Evolutionary conservation across 2,113 vertebrate species (phyloP).

Genomic region (Oxyura jamaicensis): DNA sequence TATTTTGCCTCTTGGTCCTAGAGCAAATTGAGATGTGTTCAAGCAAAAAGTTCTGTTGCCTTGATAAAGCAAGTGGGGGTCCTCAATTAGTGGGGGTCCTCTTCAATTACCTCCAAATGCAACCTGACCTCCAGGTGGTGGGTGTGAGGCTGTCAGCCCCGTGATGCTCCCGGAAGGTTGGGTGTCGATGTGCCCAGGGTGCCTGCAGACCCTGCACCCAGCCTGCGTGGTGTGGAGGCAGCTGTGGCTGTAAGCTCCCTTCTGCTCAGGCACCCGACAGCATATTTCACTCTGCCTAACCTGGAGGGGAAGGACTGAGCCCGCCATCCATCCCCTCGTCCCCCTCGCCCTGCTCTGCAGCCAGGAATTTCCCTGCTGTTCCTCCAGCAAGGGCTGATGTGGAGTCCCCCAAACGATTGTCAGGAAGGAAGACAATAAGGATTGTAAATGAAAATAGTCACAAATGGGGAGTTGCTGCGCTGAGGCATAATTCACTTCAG

Average conservation of each 20-base stretch:
- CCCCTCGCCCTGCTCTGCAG: not conserved
- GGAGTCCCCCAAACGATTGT: not conserved
- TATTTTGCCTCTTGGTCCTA: not conserved
- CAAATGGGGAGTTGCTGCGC: not conserved
- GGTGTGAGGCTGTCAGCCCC: not conserved
- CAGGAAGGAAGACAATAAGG: not conserved
- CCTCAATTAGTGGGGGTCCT: not conserved
- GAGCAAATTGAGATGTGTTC: slow-evolving; percentile 21
- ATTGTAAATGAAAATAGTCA: not conserved
- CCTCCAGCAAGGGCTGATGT: not conserved
- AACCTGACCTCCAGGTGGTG: not conserved
- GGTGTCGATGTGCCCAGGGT: not conserved
- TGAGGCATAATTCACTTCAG: slow-evolving; percentile 22
- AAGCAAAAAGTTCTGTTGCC: not conserved
- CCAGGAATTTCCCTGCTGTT: not conserved
- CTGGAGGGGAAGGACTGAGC: not conserved
- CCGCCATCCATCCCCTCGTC: not conserved
- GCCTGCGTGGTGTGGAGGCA: fast-evolving
- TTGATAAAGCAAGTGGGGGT: not conserved
- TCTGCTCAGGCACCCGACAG: fast-evolving
- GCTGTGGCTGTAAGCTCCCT: not conserved
- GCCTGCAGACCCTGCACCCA: fast-evolving
- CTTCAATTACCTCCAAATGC: not conserved
- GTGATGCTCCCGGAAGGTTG: not conserved
- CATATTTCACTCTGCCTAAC: not conserved